A percentile compares a stretch with the other conserved stretches of the same genome.
These are phyloP conservation scores for Cataglyphis hispanica DNA, from an alignment of 1,140 invertebrate genomes.

Conservation along the genomic window DNA sequence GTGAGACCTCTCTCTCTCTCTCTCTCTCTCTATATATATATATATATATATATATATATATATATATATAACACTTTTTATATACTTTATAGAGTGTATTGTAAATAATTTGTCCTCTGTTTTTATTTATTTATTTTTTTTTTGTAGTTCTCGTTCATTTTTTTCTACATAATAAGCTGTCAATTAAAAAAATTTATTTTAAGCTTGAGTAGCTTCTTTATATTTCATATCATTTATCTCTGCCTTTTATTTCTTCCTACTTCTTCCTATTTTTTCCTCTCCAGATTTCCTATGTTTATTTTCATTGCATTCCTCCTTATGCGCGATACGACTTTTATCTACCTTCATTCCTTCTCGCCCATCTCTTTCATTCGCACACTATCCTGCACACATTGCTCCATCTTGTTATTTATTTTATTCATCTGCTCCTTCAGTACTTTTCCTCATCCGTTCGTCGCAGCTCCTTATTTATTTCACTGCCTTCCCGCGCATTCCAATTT, in stretches of 20 bases:
- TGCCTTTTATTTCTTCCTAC: background rate
- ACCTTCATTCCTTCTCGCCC: background rate
- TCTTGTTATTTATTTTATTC: background rate
- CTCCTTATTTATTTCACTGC: slow-evolving; percentile 20
- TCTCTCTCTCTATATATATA: too few relatives aligned
- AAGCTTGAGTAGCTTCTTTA: background rate
- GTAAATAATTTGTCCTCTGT: background rate
- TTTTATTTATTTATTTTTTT: background rate
- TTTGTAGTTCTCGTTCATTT: background rate
- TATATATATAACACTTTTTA: too few relatives aligned
- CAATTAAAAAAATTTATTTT: background rate
- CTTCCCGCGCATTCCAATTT: slow-evolving; percentile 33
- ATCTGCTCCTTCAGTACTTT: slow-evolving; percentile 28
- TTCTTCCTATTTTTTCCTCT: too few relatives aligned
- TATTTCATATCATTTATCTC: background rate
- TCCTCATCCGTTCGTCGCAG: slow-evolving; percentile 24
- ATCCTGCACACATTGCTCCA: slow-evolving; percentile 1
- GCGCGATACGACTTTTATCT: slow-evolving; percentile 5
- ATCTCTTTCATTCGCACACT: slow-evolving; percentile 45
- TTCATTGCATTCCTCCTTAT: background rate
- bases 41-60: too few relatives aligned
- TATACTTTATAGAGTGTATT: too few relatives aligned
- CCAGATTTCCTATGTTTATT: background rate
- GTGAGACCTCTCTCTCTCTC: background rate
- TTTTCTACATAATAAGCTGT: background rate